These are phyloP conservation scores for Drosophila birchii DNA, from an alignment of 2,888 invertebrate species.

Conservation along the genomic window DNA sequence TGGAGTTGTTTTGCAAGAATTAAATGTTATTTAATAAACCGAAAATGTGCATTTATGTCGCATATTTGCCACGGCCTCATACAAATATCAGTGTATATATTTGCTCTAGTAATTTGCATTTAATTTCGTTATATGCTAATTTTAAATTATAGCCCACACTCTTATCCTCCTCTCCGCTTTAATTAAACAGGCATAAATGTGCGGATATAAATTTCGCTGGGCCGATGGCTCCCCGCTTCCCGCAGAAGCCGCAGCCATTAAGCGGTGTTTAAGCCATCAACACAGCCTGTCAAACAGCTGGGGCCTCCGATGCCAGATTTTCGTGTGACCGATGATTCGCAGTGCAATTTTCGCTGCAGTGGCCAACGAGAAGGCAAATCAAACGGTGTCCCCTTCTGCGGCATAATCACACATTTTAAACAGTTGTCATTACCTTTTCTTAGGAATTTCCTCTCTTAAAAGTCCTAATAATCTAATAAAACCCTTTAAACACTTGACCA, in stretches of 20 bases:
- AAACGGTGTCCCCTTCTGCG: neutral
- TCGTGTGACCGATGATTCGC: neutral
- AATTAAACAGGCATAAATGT: conserved; percentile 58
- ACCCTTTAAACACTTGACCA: neutral
- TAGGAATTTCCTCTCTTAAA: neutral
- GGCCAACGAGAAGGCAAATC: neutral
- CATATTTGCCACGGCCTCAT: conserved; percentile 20
- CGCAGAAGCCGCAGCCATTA: conserved; percentile 40
- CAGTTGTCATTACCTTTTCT: neutral
- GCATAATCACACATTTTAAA: neutral
- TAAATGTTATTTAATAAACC: conserved; percentile 54
- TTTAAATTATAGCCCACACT: conserved; percentile 37
- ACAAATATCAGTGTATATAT: conserved; percentile 33
- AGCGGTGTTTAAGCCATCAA: conserved; percentile 45
- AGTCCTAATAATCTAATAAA: neutral
- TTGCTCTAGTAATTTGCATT: conserved; percentile 61
- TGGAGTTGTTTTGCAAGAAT: conserved; percentile 32
- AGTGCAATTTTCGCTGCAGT: neutral
- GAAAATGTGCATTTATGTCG: conserved; percentile 42
- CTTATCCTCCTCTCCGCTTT: conserved; percentile 15
- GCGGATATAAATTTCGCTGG: conserved; percentile 15
- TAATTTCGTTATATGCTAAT: conserved; percentile 58
- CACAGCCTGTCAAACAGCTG: conserved; percentile 31
- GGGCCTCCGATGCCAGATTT: conserved; percentile 14
- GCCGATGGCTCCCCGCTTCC: conserved; percentile 27